Percentiles rank a stretch among this genome's conserved stretches.
Evolutionary conservation across 1,140 invertebrate genomes (phyloP).

Genomic region (Arion vulgaris): DNA sequence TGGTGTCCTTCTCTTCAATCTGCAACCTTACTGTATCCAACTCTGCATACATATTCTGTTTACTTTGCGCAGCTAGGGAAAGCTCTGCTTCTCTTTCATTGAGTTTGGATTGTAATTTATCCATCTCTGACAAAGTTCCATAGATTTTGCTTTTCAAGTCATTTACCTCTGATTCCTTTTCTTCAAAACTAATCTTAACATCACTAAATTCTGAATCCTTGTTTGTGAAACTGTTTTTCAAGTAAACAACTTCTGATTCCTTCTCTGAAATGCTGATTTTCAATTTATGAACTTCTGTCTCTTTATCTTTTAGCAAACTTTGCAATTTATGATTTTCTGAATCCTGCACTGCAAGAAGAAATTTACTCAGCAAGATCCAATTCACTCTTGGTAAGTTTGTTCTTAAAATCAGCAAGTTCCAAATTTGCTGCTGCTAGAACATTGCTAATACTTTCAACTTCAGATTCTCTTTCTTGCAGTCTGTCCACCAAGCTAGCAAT

Average conservation of each 20-base stretch:
- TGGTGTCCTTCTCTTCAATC: not conserved
- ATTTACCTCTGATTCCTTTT: not conserved
- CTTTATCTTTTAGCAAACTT: slow-evolving; percentile 3
- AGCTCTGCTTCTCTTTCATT: not conserved
- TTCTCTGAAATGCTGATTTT: slow-evolving; percentile 3
- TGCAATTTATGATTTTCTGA: not conserved
- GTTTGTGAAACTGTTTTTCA: not conserved
- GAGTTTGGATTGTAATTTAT: not conserved
- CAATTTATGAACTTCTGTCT: not conserved
- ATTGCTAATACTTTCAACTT: not conserved
- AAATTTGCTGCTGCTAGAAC: not conserved
- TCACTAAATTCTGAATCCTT: not conserved
- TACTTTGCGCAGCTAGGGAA: not conserved
- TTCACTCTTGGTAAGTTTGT: not conserved
- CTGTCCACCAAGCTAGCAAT: not conserved
- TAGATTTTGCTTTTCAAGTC: not conserved
- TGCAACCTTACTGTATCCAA: not conserved
- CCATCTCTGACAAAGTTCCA: not conserved
- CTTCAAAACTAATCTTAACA: not conserved
- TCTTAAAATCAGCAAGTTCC: not conserved
- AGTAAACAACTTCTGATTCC: not conserved
- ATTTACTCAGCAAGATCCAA: not conserved
- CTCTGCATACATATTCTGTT: not conserved
- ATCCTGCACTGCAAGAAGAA: not conserved
- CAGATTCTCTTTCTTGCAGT: not conserved